Base-by-base conservation (phyloP, 2,113 vertebrate genomes). In the Engystomops pustulosus region DNA sequence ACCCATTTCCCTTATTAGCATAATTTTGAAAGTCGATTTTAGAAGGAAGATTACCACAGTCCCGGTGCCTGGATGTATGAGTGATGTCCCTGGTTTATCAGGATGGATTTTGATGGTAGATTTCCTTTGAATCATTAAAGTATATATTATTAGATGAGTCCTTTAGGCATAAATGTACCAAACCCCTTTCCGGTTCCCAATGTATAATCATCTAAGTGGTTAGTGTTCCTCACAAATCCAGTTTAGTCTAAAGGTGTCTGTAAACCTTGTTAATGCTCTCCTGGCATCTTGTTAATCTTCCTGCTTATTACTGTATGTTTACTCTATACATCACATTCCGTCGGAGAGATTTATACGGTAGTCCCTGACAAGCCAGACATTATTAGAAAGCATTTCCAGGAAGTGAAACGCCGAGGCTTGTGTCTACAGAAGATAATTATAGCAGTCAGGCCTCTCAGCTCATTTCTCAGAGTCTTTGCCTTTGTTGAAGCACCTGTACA, bases 381-480 rank as follows among this genome's bases (percentile, higher is more conserved):
- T 60, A 72, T 72, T 82, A 82, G 80, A 72, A 74, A 82, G 80
- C 69, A 71, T 81, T 81, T 81, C 47, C 68, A 72, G 80, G 68
- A 82, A 53, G 69, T 69, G 67, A 71, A 71, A 81, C 55, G 79
- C 47, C 34, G 23, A 58, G 80, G 51, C 68, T 72, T 82, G 80
- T 82, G 80, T 74, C 80, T 58, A 74, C 67, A 45, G 47, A 41
- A 45, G 41, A 25, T 25, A 41, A 60, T 81, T 81, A 55, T 17
- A 44, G 41, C 36, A 20, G 80, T 23, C 68, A 15, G 27, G 7
- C 32, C 20, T n/a, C 32, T 34, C 49, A 79, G 77, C 51, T 79
- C n/a, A 20, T 65, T 45, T 27, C 41, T 79, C 58, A 3, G 34
- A 77, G 15, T 36, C 18, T 38, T 41, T 38, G 34, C 51, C 41